Evolutionary conservation across 2,113 vertebrate genomes (phyloP), one percentile per base, ranked within the genome.

Genomic region (Sylvia atricapilla): DNA sequence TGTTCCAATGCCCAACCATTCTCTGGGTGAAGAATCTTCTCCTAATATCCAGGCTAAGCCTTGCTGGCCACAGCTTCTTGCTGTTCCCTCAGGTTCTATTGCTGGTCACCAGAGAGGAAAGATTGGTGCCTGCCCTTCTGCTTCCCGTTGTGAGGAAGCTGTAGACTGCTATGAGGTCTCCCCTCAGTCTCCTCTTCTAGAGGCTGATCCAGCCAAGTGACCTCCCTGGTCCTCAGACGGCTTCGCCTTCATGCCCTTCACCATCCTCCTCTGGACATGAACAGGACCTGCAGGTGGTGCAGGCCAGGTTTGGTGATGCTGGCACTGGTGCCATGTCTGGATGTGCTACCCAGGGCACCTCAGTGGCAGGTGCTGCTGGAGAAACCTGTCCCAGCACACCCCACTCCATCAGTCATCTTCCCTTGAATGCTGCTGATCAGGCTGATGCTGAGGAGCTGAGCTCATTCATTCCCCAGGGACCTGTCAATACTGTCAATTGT

Each of bases 311-410:
- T 49, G 74, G 50, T 62, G 75, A 12, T 0, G 1, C n/a, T 58
- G 63, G 30, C 30, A 13, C 31, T 3, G 16, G 15, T 67, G 68
- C 19, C 14, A 23, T 7, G 13, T n/a, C 43, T 0, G 1, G 47
- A 33, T 21, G 10, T n/a, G 17, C 39, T 37, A 46, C n/a, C 23
- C 5, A 53, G 49, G 56, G 11, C 35, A 73, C 19, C 23, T 83
- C 43, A 13, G 47, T 0, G 0, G 12, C 15, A 9, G 25, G 10
- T 43, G 37, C 50, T 58, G 47, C 44, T 41, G 78, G 30, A 68
- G 52, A 47, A 41, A 72, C 30, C 33, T 81, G 64, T 23, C n/a
- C 27, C 8, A 24, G 70, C 66, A 49, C 12, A 33, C 35, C 63
- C 41, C 31, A 3, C 10, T 41, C 4, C 4, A 31, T 49, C 56